These are phyloP conservation scores for Rhinoraja longicauda DNA, from an alignment of 2,797 vertebrate genomes.

Conservation along the genomic window DNA sequence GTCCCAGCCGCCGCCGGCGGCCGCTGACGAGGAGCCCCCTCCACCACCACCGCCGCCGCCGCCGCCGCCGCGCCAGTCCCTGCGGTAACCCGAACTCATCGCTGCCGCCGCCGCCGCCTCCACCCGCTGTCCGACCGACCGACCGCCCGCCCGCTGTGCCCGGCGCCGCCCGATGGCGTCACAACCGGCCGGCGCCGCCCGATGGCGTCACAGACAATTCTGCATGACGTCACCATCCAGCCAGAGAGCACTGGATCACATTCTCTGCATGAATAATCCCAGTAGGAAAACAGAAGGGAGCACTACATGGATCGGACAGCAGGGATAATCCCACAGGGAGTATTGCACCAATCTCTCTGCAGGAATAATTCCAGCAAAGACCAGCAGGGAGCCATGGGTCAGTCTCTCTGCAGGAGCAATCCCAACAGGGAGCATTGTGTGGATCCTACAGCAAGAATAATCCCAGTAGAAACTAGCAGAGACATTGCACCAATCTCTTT, in stretches of 20 bases:
- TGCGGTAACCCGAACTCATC: slow-evolving; percentile 57
- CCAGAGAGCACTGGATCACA: neutral
- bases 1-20: slow-evolving; percentile 50
- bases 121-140: too few species aligned
- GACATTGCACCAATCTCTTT: too few species aligned
- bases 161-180: neutral
- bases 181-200: neutral
- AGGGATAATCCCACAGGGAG: neutral
- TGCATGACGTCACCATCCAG: neutral
- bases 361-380: neutral
- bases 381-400: too few species aligned
- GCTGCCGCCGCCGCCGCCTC: slow-evolving; percentile 11
- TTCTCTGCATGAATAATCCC: neutral
- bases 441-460: too few species aligned
- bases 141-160: too few species aligned
- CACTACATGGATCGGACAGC: neutral
- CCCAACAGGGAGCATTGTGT: too few species aligned
- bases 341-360: neutral
- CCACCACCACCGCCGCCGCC: neutral
- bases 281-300: too few species aligned
- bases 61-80: slow-evolving; percentile 52
- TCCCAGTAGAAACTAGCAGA: neutral
- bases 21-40: slow-evolving; percentile 41
- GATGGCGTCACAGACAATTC: neutral
- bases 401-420: neutral